A percentile compares a stretch with the other conserved stretches of the same genome.
phyloP scores from a whole-genome alignment of 2,113 vertebrate genomes.

The Ursus arctos region DNA sequence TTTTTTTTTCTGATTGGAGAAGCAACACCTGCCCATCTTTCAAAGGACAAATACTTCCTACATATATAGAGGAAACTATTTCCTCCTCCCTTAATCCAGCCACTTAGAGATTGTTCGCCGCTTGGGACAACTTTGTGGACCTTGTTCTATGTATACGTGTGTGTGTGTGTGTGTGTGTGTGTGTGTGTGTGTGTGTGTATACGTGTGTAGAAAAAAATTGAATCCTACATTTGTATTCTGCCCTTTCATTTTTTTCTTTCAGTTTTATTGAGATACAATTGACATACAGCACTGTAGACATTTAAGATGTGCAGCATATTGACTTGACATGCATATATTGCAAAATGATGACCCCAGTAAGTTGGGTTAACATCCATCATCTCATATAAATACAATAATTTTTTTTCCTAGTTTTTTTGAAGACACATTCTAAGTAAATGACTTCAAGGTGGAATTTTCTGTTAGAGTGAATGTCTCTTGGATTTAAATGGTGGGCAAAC shows the following conservation, averaged over 20 bases:
- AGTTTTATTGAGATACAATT: background rate
- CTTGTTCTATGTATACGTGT: background rate
- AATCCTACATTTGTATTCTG: background rate
- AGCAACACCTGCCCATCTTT: background rate
- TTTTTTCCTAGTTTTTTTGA: background rate
- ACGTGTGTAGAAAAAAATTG: background rate
- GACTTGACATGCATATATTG: background rate
- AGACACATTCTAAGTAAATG: background rate
- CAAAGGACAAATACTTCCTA: background rate
- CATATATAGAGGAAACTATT: background rate
- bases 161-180: too few species aligned
- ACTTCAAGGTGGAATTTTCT: background rate
- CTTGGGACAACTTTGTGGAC: background rate
- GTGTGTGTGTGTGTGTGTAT: too few species aligned
- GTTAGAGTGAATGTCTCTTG: background rate
- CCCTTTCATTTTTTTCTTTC: background rate
- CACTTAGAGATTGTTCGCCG: background rate
- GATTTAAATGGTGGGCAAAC: background rate
- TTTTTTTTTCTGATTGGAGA: background rate
- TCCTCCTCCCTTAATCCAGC: background rate
- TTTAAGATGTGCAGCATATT: background rate
- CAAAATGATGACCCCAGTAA: background rate
- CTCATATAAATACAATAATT: background rate
- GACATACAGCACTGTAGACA: background rate
- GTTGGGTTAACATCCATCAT: background rate